Evolutionary conservation across 2,797 vertebrate genomes (phyloP), one percentile per base, ranked within the genome.

Genomic region (Nothura maculosa): DNA sequence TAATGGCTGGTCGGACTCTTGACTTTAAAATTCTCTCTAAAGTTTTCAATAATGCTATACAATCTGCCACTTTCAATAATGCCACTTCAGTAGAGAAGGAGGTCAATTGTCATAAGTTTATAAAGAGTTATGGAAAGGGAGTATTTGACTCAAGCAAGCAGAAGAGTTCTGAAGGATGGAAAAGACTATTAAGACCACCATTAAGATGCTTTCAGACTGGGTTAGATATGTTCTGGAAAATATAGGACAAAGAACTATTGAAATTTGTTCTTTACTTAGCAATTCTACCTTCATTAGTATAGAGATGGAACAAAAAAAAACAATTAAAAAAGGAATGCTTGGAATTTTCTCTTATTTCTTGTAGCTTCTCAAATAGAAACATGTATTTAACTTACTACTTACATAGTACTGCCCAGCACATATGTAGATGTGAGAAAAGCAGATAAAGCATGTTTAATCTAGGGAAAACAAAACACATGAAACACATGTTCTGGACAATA

Each of bases 1-100:
- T 64, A 92, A 74, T 47, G 54, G 70, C 62, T 87, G 38, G 5
- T 79, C 54, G 70, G 84, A 91, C 38, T 47, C 57, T n/a, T 93
- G 75, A 60, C 91, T 73, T 80, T 89, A 95, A 97, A 95, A 93
- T 83, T 88, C 16, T 57, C 28, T 83, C 76, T 93, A 66, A 93
- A 96, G 85, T 62, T 92, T 95, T 92, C 87, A 81, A 30, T 52
- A 73, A 52, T 20, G 20, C 38, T 38, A 38, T 38, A 38, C 38
- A 38, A 38, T 38, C 10, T 38, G 38, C 38, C 38, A 38, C 38
- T 92, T 95, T 92, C 87, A 81, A 30, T 52, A 73, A 52, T 20
- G 20, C 58, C 32, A 8, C 12, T 50, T 92, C 38, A 72, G 2
- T 32, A 74, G 5, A 84, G 25, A 38, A 80, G 58, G 7, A 43